Percentiles rank a stretch among this genome's conserved stretches.
phyloP scores from a whole-genome alignment of 2,797 vertebrate genomes.

The Anguilla marmorata region DNA sequence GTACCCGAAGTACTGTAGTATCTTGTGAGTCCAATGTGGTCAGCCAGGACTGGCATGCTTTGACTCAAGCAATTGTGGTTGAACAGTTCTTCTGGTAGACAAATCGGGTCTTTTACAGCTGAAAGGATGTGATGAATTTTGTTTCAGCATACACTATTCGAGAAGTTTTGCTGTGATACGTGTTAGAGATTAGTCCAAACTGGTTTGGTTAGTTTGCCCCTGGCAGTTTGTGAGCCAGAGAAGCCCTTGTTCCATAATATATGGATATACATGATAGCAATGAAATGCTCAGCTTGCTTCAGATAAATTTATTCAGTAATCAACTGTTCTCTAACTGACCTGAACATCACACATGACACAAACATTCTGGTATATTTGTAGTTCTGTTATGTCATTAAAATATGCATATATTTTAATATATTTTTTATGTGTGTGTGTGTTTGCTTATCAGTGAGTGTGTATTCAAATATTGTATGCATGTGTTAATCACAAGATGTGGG shows the following conservation, averaged over 20 bases:
- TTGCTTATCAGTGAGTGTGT: not conserved
- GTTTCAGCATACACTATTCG: not conserved
- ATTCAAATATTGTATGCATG: not conserved
- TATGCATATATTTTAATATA: no score
- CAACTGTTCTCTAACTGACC: not conserved
- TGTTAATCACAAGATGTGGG: not conserved
- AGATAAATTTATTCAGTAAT: not conserved
- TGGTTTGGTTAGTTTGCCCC: no score
- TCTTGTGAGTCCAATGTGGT: not conserved
- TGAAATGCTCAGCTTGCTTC: not conserved
- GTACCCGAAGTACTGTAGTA: not conserved
- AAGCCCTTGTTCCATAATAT: not conserved
- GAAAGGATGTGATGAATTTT: not conserved
- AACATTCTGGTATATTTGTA: not conserved
- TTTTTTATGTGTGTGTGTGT: not conserved
- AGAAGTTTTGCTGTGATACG: not conserved
- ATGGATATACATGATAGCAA: not conserved
- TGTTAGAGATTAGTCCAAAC: not conserved
- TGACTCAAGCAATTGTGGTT: not conserved
- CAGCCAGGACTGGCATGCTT: not conserved
- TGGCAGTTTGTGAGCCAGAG: not conserved
- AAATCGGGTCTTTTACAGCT: not conserved
- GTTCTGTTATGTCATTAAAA: not conserved
- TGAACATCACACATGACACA: not conserved
- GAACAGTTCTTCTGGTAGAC: not conserved